Base-by-base conservation (phyloP, 2,888 invertebrate genomes). In the Cremastinae sp. region DNA sequence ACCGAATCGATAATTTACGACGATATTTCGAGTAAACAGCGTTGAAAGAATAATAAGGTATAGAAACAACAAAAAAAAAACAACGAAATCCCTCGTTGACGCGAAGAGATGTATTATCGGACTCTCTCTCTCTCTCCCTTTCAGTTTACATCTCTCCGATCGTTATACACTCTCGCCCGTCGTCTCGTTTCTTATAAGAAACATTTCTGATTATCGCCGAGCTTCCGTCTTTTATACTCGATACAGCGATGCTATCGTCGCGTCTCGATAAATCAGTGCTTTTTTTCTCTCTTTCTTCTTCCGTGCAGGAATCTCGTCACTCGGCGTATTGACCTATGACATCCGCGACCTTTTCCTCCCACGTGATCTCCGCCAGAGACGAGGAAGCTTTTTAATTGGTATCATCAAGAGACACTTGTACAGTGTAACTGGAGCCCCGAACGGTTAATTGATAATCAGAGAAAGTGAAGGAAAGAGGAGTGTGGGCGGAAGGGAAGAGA, bases 371-470 rank as follows among this genome's bases (percentile, higher is more conserved):
- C 8, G 18, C 16, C n/a, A 22, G 53, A 36, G 54, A 38, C 18
- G 59, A 36, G 22, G 16, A 43, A 38, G 58, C 53, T 76, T 75
- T 73, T 74, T 76, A 74, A 80, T 79, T 78, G 70, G 66, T 72
- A 34, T 64, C 47, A 73, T 74, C 73, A 77, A 75, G 66, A 79
- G 74, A 64, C 78, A 75, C 78, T 74, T 58, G 16, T 12, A 20
- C 56, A 43, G 36, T 34, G 54, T 54, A 53, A 41, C 56, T 47
- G 75, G 51, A 51, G 41, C 51, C 51, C 51, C 20, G 43, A 41
- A 38, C 61, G 62, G 71, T 77, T 68, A 74, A 74, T 76, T 76
- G 69, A 74, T 74, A 76, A 76, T 66, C 58, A 62, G 56, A 61
- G 68, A 64, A 12, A 41, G 8, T 16, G 47, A 16, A 16, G 14